A percentile compares a stretch with the other conserved stretches of the same genome.
These are phyloP conservation scores for Harpalus rubripes DNA, from an alignment of 2,888 invertebrate genomes.

Conservation along the genomic window DNA sequence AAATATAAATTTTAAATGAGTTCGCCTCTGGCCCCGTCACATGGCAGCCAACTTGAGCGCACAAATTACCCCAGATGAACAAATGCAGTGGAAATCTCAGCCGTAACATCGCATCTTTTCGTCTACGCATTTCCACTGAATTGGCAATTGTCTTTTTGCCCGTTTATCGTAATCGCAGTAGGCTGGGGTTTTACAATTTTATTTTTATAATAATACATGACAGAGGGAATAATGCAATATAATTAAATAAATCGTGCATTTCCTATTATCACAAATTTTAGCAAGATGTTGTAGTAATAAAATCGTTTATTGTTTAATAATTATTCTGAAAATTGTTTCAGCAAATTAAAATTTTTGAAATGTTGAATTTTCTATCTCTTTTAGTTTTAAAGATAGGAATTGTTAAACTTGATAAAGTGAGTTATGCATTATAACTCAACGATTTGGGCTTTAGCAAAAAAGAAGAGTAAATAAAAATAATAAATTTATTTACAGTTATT, in stretches of 20 bases:
- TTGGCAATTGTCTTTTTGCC: conserved; percentile 49
- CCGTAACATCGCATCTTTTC: conserved; percentile 5
- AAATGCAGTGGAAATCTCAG: neutral
- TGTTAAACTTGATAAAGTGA: too few relatives aligned
- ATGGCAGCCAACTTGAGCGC: conserved; percentile 50
- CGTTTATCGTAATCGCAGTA: conserved; percentile 34
- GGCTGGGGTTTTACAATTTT: neutral
- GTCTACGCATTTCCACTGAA: conserved; percentile 32
- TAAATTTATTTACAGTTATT: too few relatives aligned
- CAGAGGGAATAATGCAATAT: neutral
- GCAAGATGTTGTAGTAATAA: too few relatives aligned
- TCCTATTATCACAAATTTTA: neutral
- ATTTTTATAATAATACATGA: conserved; percentile 1
- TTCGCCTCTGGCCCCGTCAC: conserved; percentile 60
- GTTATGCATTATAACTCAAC: too few relatives aligned
- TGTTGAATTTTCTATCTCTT: too few relatives aligned
- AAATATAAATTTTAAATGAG: conserved; percentile 64
- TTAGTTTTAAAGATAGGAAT: too few relatives aligned
- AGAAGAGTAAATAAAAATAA: too few relatives aligned
- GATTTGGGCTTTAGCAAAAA: too few relatives aligned
- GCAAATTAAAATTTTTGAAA: too few relatives aligned
- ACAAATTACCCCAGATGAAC: conserved; percentile 47
- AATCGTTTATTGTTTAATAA: too few relatives aligned
- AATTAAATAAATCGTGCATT: conserved; percentile 8
- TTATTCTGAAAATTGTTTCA: too few relatives aligned